These are phyloP conservation scores for Eristalinus aeneus DNA, from an alignment of 2,888 invertebrate species.

Conservation along the genomic window DNA sequence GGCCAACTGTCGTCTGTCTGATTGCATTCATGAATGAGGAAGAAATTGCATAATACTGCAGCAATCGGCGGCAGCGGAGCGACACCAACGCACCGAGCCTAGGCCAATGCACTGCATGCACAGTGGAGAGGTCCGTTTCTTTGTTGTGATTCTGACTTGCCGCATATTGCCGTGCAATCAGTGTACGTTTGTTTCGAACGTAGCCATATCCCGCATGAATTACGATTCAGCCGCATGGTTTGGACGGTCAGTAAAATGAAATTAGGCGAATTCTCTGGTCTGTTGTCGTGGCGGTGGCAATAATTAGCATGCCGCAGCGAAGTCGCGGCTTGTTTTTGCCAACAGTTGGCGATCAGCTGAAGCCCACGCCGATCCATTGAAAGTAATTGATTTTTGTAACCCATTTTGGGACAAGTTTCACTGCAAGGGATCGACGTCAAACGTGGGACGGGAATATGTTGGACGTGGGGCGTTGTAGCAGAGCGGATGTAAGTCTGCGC, in stretches of 20 bases:
- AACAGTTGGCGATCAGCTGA: not conserved
- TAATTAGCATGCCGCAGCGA: slow-evolving; percentile 45
- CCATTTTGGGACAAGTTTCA: slow-evolving; percentile 1
- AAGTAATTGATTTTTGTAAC: slow-evolving; percentile 31
- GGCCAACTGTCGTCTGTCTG: slow-evolving; percentile 57
- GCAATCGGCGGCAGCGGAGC: slow-evolving; percentile 37
- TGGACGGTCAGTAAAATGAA: slow-evolving; percentile 32
- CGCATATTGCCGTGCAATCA: slow-evolving; percentile 34
- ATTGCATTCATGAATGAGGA: slow-evolving; percentile 67
- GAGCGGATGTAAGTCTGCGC: too few species aligned
- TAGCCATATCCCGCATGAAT: slow-evolving; percentile 7
- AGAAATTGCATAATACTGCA: slow-evolving; percentile 60
- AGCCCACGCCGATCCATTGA: slow-evolving; percentile 21
- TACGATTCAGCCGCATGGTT: slow-evolving; percentile 2
- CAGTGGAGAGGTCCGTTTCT: slow-evolving; percentile 13
- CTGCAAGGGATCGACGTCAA: slow-evolving; percentile 15
- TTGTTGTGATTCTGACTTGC: slow-evolving; percentile 4
- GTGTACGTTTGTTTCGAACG: slow-evolving; percentile 37
- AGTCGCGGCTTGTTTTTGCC: not conserved
- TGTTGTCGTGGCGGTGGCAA: slow-evolving; percentile 39
- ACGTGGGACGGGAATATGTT: not conserved
- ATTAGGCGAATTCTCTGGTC: slow-evolving; percentile 8
- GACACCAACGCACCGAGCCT: slow-evolving; percentile 51
- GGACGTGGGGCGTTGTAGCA: not conserved
- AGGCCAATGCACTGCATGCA: slow-evolving; percentile 53